Evolutionary conservation across 2,113 vertebrate genomes (phyloP), one percentile per base, ranked within the genome.

Genomic region (Phalacrocorax aristotelis): DNA sequence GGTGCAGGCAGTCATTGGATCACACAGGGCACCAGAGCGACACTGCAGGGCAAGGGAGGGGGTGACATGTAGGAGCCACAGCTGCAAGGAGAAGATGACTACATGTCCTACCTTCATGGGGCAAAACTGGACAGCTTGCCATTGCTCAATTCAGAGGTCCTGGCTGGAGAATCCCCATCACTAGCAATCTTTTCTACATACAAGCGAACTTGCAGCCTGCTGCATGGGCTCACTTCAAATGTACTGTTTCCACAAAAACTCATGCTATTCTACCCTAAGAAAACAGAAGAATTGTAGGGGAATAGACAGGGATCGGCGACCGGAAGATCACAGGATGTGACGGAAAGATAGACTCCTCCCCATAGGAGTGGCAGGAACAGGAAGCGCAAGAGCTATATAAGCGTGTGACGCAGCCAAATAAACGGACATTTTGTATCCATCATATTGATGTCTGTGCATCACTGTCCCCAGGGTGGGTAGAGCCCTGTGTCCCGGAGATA

Each of bases 11-110:
- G 26, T 3, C 26, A 60, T 15, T 0, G 2, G 36, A 44, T 51
- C 29, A 19, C 49, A 38, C 0, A 0, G 36, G 77, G 72, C 40
- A 69, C n/a, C 29, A 49, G n/a, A 74, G 78, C 0, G 0, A 77
- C n/a, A 62, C 48, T 4, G 0, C 30, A 46, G 65, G 16, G 26
- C 0, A 2, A 76, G 34, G 40, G 25, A 79, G 7, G 4, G 15
- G 27, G 14, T 66, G 70, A 71, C n/a, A 12, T 15, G 16, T 18
- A 68, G 30, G 9, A 93, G 38, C 13, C 54, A 62, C 19, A 66
- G 54, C 49, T 65, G 49, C 61, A 75, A 25, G 34, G 48, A 60
- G 17, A 11, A 60, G 26, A 75, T 42, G 49, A 65, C 3, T 51
- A 83, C 16, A 48, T 49, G 27, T 42, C 15, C 9, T 38, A 5